phyloP scores from a whole-genome alignment of 2,113 vertebrate genomes.

The Noturus placidus region DNA sequence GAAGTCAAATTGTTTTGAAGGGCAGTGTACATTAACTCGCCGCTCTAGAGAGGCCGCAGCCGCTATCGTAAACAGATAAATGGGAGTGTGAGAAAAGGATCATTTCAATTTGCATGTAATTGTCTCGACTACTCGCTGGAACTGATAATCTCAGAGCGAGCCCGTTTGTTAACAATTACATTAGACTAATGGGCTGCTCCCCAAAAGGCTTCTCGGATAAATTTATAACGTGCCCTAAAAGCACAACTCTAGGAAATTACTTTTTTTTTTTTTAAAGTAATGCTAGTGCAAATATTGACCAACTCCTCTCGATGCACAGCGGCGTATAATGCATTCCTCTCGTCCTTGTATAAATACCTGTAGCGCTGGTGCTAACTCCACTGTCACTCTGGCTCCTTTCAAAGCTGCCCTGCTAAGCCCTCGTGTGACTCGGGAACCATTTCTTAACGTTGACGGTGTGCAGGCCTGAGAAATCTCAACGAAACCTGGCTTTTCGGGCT shows the following conservation, averaged over 20 bases:
- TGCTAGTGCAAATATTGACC: slow-evolving; percentile 46
- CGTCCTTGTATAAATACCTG: slow-evolving; percentile 44
- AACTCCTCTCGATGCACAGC: slow-evolving; percentile 34
- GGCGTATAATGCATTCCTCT: slow-evolving; percentile 47
- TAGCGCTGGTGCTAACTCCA: slow-evolving; percentile 13
- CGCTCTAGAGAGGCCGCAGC: neutral
- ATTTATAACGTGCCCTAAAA: slow-evolving; percentile 39
- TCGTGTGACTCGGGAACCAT: neutral
- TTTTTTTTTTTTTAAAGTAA: slow-evolving; percentile 33
- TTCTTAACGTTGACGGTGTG: slow-evolving; percentile 19
- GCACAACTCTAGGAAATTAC: slow-evolving; percentile 40
- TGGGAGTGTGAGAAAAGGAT: slow-evolving; percentile 37
- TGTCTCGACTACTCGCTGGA: slow-evolving; percentile 51
- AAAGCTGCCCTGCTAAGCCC: slow-evolving; percentile 15
- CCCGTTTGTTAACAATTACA: slow-evolving; percentile 59
- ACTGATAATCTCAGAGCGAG: slow-evolving; percentile 44
- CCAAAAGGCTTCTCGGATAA: slow-evolving; percentile 32
- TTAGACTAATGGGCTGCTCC: slow-evolving; percentile 50
- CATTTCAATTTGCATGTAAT: slow-evolving; percentile 57
- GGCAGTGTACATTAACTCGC: slow-evolving; percentile 22
- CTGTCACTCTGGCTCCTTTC: slow-evolving; percentile 38
- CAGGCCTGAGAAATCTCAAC: slow-evolving; percentile 39
- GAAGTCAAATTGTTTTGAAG: slow-evolving; percentile 35
- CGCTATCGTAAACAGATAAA: slow-evolving; percentile 41
- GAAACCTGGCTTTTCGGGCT: slow-evolving; percentile 28